phyloP scores from a whole-genome alignment of 2,888 invertebrate genomes.

The Tipula lateralis region DNA sequence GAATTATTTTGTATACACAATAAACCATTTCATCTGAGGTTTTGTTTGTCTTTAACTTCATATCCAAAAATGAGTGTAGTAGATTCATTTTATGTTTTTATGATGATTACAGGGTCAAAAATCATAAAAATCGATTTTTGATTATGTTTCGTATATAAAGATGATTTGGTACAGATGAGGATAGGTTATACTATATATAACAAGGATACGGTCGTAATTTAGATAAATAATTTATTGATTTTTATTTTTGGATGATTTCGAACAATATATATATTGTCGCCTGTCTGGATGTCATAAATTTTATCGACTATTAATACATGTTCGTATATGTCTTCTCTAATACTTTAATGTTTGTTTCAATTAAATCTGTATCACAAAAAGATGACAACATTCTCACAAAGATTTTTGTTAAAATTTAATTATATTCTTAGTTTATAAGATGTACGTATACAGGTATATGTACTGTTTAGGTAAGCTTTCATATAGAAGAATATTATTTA shows the following conservation, averaged over 20 bases:
- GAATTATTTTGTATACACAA: not conserved
- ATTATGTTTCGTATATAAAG: not conserved
- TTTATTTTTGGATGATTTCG: not conserved
- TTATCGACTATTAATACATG: not conserved
- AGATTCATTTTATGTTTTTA: not conserved
- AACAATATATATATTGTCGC: not conserved
- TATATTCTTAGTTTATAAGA: not conserved
- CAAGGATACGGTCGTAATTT: not conserved
- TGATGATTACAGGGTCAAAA: constrained; percentile 13
- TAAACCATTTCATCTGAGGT: not conserved
- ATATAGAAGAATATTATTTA: not conserved
- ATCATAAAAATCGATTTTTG: not conserved
- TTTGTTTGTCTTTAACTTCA: not conserved
- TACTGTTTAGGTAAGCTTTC: not conserved
- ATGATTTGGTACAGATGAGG: not conserved
- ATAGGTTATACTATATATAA: no score
- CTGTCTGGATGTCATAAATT: not conserved
- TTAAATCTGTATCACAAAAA: not conserved
- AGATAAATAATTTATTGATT: not conserved
- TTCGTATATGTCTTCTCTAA: not conserved
- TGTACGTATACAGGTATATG: not conserved
- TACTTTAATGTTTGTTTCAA: not conserved
- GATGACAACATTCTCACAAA: not conserved
- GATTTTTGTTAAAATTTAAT: not conserved
- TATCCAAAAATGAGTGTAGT: no score